Base-by-base conservation (phyloP, 2,113 vertebrate species). In the Physeter macrocephalus region DNA sequence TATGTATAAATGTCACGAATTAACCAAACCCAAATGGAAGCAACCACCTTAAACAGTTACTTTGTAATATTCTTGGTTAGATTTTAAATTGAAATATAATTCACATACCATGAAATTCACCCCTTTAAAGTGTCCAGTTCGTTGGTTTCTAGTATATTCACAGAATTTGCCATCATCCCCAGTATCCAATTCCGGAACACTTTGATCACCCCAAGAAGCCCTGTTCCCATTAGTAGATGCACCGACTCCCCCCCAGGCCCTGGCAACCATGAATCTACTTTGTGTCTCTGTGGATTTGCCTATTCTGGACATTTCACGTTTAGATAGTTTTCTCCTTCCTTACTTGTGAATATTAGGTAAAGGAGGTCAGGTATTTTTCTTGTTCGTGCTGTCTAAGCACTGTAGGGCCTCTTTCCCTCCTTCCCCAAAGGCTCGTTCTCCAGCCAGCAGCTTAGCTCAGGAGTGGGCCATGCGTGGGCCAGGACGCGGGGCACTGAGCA, bases 211-310 rank as follows among this genome's bases (percentile, higher is more conserved):
- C 71, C 46, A 1, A 8, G 62, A 80, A 39, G 18, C 67, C 64
- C 25, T 3, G 0, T 1, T 6, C 12, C 43, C 8, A 3, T 15
- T 14, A 52, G 10, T 13, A 18, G 49, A 6, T 0, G 4, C 1
- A 1, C 18, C 2, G 13, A 8, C 13, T 8, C 5, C 5, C 36
- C 36, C 59, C 31, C 1, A 4, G 2, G 4, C 21, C 34, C 52
- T n/a, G n/a, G 61, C 2, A 25, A 0, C 25, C 31, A 0, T 15
- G 10, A 12, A 0, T 23, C 39, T 9, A 34, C 46, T 46, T 23
- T 46, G 41, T 27, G 61, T 31, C 49, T 23, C 34, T 21, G 0
- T 41, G 59, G 25, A 10, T 29, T 39, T 20, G 64, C 74, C 54
- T 64, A 0, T 46, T 46, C 23, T 46, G 54, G 83, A 11, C 34